These are phyloP conservation scores for Papilio polyxenes DNA, from an alignment of 1,140 invertebrate species.

Conservation along the genomic window DNA sequence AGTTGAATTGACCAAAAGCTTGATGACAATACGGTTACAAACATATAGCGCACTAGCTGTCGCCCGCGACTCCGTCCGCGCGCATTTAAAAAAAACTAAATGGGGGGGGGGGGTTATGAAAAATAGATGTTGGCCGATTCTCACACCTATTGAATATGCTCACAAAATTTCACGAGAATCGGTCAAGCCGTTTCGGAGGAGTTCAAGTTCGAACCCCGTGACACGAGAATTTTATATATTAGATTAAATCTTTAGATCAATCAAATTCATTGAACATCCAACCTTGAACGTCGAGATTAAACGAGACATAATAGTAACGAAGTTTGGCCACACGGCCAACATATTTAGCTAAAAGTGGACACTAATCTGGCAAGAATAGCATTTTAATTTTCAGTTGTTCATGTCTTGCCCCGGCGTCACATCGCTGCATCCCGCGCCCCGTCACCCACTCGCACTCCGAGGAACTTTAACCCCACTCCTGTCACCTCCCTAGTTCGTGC, in stretches of 20 bases:
- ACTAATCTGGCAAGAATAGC: constrained; percentile 79
- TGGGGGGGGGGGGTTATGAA: no score
- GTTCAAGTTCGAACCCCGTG: no score
- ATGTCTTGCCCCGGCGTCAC: constrained; percentile 76
- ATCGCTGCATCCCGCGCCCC: constrained; percentile 72
- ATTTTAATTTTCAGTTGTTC: constrained; percentile 81
- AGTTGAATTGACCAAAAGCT: not conserved
- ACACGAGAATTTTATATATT: no score
- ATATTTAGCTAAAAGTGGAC: constrained; percentile 72
- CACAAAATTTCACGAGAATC: no score
- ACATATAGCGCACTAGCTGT: not conserved
- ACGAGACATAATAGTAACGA: constrained; percentile 56
- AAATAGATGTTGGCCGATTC: no score
- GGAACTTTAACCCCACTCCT: constrained; percentile 56
- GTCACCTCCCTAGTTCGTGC: constrained; percentile 53
- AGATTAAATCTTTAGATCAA: not conserved
- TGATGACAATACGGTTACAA: not conserved
- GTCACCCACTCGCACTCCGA: constrained; percentile 46
- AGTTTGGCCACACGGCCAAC: constrained; percentile 70
- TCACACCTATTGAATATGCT: no score
- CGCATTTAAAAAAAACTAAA: no score
- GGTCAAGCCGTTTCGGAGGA: no score
- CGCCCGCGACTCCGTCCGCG: no score
- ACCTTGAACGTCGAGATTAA: constrained; percentile 58
- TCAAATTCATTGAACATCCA: constrained; percentile 55